A percentile compares a stretch with the other conserved stretches of the same genome.
Conservation (phyloP, 2,797 vertebrate species). For the Geotria australis region DNA sequence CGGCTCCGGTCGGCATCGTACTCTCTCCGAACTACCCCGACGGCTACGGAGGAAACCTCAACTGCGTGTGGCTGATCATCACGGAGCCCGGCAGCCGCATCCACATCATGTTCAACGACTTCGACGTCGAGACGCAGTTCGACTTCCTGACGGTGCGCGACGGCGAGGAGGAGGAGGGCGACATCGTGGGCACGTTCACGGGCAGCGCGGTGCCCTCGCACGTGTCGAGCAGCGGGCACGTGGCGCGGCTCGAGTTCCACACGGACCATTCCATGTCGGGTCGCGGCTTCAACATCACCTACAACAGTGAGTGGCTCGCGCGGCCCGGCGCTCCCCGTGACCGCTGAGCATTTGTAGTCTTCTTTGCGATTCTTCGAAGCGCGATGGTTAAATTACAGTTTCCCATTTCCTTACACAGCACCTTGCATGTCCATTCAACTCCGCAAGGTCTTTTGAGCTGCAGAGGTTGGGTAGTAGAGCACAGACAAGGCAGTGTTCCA, state of each 20-base stretch:
- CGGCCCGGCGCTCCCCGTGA: not conserved
- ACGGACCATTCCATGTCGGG: conserved; percentile 91
- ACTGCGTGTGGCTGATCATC: conserved; percentile 94
- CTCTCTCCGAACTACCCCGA: conserved; percentile 91
- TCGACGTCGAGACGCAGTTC: conserved; percentile 93
- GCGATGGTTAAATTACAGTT: too few species aligned
- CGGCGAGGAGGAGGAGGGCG: conserved; percentile 61
- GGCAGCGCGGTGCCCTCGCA: conserved; percentile 63
- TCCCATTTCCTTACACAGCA: too few species aligned
- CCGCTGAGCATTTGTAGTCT: too few species aligned
- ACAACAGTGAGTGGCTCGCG: conserved; percentile 40
- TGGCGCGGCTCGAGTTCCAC: conserved; percentile 75
- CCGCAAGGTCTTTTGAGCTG: too few species aligned
- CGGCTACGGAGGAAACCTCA: conserved; percentile 86
- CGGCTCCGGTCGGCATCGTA: conserved; percentile 57
- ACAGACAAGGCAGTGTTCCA: too few species aligned
- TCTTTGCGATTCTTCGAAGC: too few species aligned
- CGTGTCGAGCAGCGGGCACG: conserved; percentile 76
- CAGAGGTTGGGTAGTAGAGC: too few species aligned
- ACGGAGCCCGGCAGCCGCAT: conserved; percentile 70
- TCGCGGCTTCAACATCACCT: conserved; percentile 90
- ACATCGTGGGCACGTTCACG: conserved; percentile 72
- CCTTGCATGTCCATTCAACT: too few species aligned
- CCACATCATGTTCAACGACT: conserved; percentile 91
- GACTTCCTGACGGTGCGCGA: conserved; percentile 89